These are phyloP conservation scores for Tachystola acroxantha DNA, from an alignment of 2,888 invertebrate species.

Conservation along the genomic window DNA sequence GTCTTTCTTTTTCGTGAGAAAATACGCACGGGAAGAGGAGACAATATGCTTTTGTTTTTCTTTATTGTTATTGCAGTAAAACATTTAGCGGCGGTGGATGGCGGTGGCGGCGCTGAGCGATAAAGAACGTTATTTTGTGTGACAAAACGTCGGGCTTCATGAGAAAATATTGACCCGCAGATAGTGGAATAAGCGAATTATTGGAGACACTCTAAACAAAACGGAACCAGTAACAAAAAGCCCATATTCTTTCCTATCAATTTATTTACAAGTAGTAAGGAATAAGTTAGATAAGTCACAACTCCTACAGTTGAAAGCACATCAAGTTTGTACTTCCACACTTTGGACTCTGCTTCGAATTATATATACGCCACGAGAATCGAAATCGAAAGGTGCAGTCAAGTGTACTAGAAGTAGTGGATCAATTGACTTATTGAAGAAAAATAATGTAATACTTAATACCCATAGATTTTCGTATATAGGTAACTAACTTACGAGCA, in stretches of 20 bases:
- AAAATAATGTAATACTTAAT: no score
- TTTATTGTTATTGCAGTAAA: conserved; percentile 76
- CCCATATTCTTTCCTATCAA: conserved; percentile 1
- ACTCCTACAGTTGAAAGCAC: no score
- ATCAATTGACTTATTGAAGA: no score
- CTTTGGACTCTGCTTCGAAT: no score
- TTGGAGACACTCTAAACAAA: conserved; percentile 45
- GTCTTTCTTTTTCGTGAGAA: conserved; percentile 63
- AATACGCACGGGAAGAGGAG: conserved; percentile 54
- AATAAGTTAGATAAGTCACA: no score
- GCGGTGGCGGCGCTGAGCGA: conserved; percentile 41
- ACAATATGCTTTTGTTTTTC: conserved; percentile 75
- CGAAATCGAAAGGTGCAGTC: no score
- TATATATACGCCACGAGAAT: no score
- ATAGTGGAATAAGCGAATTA: conserved; percentile 73
- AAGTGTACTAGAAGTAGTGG: no score
- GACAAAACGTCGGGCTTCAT: conserved; percentile 75
- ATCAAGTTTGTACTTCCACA: no score
- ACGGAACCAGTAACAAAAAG: conserved; percentile 37
- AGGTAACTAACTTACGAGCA: no score
- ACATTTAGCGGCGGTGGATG: conserved; percentile 63
- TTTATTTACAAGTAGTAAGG: not conserved
- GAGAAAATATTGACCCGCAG: conserved; percentile 77
- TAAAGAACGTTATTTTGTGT: conserved; percentile 77
- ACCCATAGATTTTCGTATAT: no score